A percentile compares a stretch with the other conserved stretches of the same genome.
phyloP scores from a whole-genome alignment of 2,797 vertebrate species.

The Capromys pilorides region DNA sequence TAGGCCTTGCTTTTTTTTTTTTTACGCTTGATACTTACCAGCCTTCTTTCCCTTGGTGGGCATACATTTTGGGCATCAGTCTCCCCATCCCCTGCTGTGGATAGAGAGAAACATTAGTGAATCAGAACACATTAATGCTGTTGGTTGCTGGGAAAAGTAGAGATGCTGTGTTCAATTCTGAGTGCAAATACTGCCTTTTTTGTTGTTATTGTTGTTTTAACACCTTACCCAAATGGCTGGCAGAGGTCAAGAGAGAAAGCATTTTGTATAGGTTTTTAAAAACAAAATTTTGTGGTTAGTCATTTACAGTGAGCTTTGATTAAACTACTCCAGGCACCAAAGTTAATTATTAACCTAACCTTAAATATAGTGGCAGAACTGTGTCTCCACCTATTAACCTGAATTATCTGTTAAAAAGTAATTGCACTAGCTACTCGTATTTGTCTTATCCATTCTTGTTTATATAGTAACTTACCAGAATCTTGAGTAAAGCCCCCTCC shows the following conservation, averaged over 20 bases:
- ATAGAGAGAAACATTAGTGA: conserved; percentile 5
- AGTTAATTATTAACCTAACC: conserved; percentile 80
- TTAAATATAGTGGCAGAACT: conserved; percentile 80
- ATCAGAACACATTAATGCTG: background rate
- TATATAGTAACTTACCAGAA: conserved; percentile 54
- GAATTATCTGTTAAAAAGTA: conserved; percentile 76
- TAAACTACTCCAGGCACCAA: conserved; percentile 68
- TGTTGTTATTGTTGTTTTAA: too few relatives aligned
- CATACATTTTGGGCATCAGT: background rate
- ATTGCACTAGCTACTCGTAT: conserved; percentile 63
- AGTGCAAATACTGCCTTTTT: conserved; percentile 18
- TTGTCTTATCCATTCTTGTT: conserved; percentile 61
- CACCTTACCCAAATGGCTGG: background rate
- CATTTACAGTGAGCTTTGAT: conserved; percentile 69
- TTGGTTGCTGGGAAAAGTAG: background rate
- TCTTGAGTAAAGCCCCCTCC: conserved; percentile 59
- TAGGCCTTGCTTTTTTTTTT: conserved; percentile 28
- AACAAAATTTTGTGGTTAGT: conserved; percentile 18
- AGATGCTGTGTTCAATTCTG: conserved; percentile 14
- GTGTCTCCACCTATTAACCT: conserved; percentile 76
- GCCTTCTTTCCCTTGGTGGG: conserved; percentile 24
- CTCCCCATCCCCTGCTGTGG: background rate
- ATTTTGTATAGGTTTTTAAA: conserved; percentile 21
- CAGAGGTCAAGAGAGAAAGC: conserved; percentile 27
- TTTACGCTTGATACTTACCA: conserved; percentile 41